Base-by-base conservation (phyloP, 2,113 vertebrate species). In the Capricornis sumatraensis region DNA sequence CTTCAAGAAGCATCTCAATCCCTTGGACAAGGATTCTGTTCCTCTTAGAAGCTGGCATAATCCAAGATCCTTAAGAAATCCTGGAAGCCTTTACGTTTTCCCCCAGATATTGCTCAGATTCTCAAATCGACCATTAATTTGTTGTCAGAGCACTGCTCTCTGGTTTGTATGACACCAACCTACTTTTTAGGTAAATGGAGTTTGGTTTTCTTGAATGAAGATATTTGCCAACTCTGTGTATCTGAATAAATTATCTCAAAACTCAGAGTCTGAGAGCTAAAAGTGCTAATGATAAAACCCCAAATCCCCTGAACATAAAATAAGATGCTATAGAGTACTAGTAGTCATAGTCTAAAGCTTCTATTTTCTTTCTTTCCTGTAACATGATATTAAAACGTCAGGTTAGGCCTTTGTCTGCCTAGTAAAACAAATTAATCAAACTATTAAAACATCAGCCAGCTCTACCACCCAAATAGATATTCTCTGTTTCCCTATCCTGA, bases 381-480 rank as follows among this genome's bases (percentile, higher is more conserved):
- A 94, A 50, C 87, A 96, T 96, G 78, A 92, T 97, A 97, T 95
- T 97, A 95, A 96, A 97, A 97, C 94, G 85, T 97, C 67, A 83
- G 92, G 81, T 57, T 55, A 87, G 94, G 76, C 92, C 96, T 98
- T 96, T 97, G 96, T 98, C 92, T 96, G 87, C 96, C 33, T 67
- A 0, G 12, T 55, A 40, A 95, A 89, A 88, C 76, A 60, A 96
- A 85, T 84, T 97, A 96, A 96, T 97, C 92, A 96, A 43, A 76
- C 58, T 94, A 60, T 95, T 90, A 92, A 97, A 94, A 90, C 28
- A 91, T 43, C 87, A 60, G 82, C 53, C 58, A 43, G 81, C 9
- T 43, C 85, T 95, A 50, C 96, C 96, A 96, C 95, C 88, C 96
- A 98, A 92, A 97, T 36, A 94, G 92, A 85, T 8, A 1, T 43